These are phyloP conservation scores for Antechinus stuartii DNA, from an alignment of 2,113 vertebrate species.

Conservation along the genomic window DNA sequence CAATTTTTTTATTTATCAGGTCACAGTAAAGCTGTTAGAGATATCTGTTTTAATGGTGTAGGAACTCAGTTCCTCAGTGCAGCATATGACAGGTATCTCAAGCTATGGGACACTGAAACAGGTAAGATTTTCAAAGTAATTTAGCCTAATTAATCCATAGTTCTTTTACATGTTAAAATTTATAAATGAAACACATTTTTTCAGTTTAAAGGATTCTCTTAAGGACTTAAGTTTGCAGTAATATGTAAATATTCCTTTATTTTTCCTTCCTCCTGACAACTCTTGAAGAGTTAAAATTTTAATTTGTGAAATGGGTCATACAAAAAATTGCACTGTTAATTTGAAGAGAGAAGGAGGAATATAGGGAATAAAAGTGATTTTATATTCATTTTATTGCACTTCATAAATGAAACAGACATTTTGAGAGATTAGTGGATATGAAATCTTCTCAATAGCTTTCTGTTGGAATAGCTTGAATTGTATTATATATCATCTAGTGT, in stretches of 20 bases:
- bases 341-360: background rate
- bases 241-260: background rate
- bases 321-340: conserved; percentile 5
- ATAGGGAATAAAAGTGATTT: background rate
- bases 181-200: conserved; percentile 27
- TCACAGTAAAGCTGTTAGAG: conserved; percentile 97
- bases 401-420: conserved; percentile 20
- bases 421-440: background rate
- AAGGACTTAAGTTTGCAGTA: background rate
- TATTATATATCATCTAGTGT: conserved; percentile 34
- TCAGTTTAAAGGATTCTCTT: background rate
- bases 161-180: background rate
- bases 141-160: background rate
- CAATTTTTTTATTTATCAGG: conserved; percentile 83
- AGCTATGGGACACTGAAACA: conserved; percentile 98
- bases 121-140: conserved; percentile 83
- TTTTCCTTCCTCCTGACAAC: background rate
- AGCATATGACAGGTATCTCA: conserved; percentile 97
- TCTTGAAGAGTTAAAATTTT: background rate
- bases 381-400: background rate
- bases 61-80: conserved; percentile 96
- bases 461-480: background rate
- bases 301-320: background rate
- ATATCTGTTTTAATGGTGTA: conserved; percentile 96
- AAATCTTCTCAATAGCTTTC: conserved; percentile 11